These are phyloP conservation scores for Noctua pronuba DNA, from an alignment of 2,888 invertebrate genomes.

Conservation along the genomic window DNA sequence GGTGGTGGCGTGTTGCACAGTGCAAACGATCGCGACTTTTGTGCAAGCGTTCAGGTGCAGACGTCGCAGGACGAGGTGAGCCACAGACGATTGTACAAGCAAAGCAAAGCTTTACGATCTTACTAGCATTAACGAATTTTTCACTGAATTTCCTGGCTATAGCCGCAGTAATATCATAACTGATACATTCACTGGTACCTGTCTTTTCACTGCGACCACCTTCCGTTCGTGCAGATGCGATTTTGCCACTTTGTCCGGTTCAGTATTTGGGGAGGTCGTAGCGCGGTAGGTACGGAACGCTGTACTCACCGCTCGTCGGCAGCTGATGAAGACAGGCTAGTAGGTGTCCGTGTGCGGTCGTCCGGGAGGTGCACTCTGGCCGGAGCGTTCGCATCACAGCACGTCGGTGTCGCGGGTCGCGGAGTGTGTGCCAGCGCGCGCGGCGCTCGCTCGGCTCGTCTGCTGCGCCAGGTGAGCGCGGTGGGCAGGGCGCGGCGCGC, in stretches of 20 bases:
- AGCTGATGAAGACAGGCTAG: slow-evolving; percentile 1
- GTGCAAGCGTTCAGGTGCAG: not conserved
- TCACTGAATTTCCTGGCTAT: not conserved
- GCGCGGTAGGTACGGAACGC: slow-evolving; percentile 4
- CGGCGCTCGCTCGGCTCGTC: slow-evolving; percentile 64
- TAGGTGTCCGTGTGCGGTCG: slow-evolving; percentile 1
- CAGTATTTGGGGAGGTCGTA: not conserved
- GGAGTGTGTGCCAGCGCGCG: slow-evolving; percentile 58
- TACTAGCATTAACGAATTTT: not conserved
- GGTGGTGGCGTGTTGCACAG: not conserved
- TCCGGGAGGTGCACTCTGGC: slow-evolving; percentile 14
- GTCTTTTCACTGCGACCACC: not conserved
- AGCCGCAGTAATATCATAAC: not conserved
- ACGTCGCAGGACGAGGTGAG: not conserved
- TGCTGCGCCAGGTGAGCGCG: slow-evolving; percentile 62
- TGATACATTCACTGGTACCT: not conserved
- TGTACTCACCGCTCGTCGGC: slow-evolving; percentile 42
- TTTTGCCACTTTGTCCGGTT: not conserved
- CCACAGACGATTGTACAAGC: not conserved
- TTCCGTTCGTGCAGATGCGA: not conserved
- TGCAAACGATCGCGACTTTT: not conserved
- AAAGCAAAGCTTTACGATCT: not conserved
- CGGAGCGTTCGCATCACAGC: slow-evolving; percentile 40
- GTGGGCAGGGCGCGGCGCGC: slow-evolving; percentile 50
- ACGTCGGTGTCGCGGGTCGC: slow-evolving; percentile 42